These are phyloP conservation scores for Apantesis nais DNA, from an alignment of 2,888 invertebrate species.

Conservation along the genomic window DNA sequence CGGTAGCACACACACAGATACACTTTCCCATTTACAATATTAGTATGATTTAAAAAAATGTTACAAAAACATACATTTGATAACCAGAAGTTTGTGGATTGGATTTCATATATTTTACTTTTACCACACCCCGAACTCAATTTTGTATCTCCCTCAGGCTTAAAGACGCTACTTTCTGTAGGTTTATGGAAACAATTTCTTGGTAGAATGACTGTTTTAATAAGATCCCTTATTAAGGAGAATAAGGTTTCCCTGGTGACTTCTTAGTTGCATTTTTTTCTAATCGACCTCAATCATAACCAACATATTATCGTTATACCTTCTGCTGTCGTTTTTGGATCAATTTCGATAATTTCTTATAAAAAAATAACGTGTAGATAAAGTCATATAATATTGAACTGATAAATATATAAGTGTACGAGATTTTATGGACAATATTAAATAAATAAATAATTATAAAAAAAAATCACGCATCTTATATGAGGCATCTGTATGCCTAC, in stretches of 20 bases:
- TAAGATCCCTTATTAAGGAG: constrained; percentile 58
- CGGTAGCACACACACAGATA: too few relatives aligned
- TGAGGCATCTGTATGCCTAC: too few relatives aligned
- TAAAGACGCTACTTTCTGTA: constrained; percentile 50
- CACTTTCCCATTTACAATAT: too few relatives aligned
- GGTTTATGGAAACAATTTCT: constrained; percentile 64
- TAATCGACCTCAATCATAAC: neutral
- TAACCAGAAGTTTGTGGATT: constrained; percentile 20
- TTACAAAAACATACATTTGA: neutral
- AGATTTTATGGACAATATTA: neutral
- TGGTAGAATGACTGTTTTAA: constrained; percentile 60
- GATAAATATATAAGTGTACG: too few relatives aligned
- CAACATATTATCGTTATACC: too few relatives aligned
- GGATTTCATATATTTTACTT: constrained; percentile 34
- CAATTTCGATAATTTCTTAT: too few relatives aligned
- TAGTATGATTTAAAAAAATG: neutral
- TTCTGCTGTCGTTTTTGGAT: neutral
- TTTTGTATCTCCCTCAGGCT: constrained; percentile 50
- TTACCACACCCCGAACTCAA: constrained; percentile 43
- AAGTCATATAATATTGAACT: too few relatives aligned
- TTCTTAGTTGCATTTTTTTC: constrained; percentile 4
- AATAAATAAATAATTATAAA: neutral
- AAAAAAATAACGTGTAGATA: neutral
- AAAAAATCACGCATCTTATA: too few relatives aligned
- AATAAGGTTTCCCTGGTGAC: constrained; percentile 8